Evolutionary conservation across 2,113 vertebrate species (phyloP), one percentile per base, ranked within the genome.

Genomic region (Percina caprodes): DNA sequence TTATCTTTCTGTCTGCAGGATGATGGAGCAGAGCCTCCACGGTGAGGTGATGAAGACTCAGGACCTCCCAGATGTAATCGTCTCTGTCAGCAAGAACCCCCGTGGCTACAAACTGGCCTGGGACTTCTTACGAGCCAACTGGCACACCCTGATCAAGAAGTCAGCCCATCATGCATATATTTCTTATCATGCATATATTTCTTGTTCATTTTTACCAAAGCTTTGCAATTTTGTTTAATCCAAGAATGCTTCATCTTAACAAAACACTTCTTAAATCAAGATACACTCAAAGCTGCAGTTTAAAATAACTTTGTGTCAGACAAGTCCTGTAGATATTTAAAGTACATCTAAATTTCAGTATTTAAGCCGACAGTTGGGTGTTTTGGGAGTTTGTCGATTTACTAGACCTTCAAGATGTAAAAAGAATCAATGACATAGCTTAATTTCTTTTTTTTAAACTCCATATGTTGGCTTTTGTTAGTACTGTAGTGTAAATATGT

Each of bases 1-100:
- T 9, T 51, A 10, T 56, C 39, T 42, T 13, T 42, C 23, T 80
- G 0, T 79, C 15, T 55, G 13, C 74, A 98, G 97, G 97, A 90
- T 98, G 77, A 93, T 98, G 95, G 96, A 97, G 73, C 92, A 97
- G 93, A 95, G 95, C 88, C 93, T 99, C 78, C 75, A 45, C 6
- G 97, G 96, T 19, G 95, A 96, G 13, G 82, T 95, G 86, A 90
- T 98, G 93, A 97, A 96, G 94, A 96, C 95, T 46, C 97, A 98
- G 89, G 96, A 98, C 77, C 96, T 98, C 62, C 96, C 97, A 0
- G 4, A 0, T 4, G 94, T 98, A 45, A 75, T 97, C 2, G 4
- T 73, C 2, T 16, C 55, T 0, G 59, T 98, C 87, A 95, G 95
- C 89, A 96, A 10, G 80, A 98, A 97, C 86, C 96, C 95, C 0